Conservation (phyloP, 1,140 invertebrate genomes). For the Temnothorax longispinosus region DNA sequence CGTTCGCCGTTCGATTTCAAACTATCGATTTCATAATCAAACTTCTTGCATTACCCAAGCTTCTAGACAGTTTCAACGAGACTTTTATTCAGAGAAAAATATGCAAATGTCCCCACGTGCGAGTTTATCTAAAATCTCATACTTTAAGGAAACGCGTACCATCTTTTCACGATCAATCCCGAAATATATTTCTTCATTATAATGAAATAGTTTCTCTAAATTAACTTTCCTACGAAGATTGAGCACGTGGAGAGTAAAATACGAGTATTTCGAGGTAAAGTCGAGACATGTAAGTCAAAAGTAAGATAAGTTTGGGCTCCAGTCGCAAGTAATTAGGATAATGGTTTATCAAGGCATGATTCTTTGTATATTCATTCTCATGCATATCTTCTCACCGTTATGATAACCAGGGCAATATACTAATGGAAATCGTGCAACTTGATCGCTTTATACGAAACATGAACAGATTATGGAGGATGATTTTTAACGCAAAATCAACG, state of each 20-base stretch:
- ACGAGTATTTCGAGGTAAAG: neutral
- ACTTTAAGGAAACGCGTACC: neutral
- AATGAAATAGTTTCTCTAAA: slow-evolving; percentile 40
- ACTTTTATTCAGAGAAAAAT: neutral
- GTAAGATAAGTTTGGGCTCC: neutral
- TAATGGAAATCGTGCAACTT: neutral
- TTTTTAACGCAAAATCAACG: neutral
- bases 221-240: neutral
- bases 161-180: neutral
- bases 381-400: neutral
- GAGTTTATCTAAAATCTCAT: neutral
- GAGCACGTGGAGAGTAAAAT: neutral
- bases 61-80: neutral
- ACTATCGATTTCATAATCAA: slow-evolving; percentile 23
- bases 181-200: neutral
- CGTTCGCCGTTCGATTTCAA: neutral
- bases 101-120: neutral
- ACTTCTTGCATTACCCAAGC: neutral
- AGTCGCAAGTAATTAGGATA: slow-evolving; percentile 38
- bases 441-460: neutral
- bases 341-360: neutral
- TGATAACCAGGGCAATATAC: neutral
- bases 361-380: neutral
- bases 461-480: neutral
- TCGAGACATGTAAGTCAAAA: neutral